These are phyloP conservation scores for Mustela lutreola DNA, from an alignment of 2,113 vertebrate species.

Conservation along the genomic window DNA sequence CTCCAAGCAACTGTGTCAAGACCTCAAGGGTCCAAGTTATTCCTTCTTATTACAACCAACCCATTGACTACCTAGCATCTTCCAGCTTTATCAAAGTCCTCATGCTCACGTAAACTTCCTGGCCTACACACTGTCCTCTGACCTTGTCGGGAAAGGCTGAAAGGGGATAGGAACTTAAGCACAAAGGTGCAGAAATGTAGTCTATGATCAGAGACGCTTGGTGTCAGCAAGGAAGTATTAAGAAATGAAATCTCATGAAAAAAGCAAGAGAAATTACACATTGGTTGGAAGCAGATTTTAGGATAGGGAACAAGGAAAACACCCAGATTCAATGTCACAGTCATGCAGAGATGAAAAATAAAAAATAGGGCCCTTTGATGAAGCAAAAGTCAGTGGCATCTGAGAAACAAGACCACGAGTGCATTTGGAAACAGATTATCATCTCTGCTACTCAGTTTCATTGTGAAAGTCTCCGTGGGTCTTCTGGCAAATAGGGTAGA, in stretches of 20 bases:
- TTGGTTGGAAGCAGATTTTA: slow-evolving; percentile 34
- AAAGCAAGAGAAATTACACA: background rate
- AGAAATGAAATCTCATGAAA: slow-evolving; percentile 37
- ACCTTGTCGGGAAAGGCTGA: background rate
- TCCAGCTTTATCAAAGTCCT: background rate
- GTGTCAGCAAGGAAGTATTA: background rate
- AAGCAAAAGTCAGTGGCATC: background rate
- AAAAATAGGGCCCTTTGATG: slow-evolving; percentile 54
- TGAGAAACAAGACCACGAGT: slow-evolving; percentile 47
- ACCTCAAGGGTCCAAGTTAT: background rate
- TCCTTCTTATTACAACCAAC: background rate
- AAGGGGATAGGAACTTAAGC: background rate
- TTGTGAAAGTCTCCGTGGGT: background rate
- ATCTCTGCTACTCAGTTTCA: slow-evolving; percentile 13
- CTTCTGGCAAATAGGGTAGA: background rate
- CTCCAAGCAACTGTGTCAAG: background rate
- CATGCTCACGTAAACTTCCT: background rate
- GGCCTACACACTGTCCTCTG: background rate
- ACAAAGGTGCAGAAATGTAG: background rate
- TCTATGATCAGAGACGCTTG: background rate
- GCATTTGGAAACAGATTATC: slow-evolving; percentile 56
- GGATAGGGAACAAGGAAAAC: slow-evolving; percentile 30
- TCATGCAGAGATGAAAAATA: slow-evolving; percentile 48
- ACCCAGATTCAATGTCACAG: slow-evolving; percentile 40
- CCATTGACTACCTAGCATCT: background rate